phyloP scores from a whole-genome alignment of 2,113 vertebrate genomes.

The Anas platyrhynchos region DNA sequence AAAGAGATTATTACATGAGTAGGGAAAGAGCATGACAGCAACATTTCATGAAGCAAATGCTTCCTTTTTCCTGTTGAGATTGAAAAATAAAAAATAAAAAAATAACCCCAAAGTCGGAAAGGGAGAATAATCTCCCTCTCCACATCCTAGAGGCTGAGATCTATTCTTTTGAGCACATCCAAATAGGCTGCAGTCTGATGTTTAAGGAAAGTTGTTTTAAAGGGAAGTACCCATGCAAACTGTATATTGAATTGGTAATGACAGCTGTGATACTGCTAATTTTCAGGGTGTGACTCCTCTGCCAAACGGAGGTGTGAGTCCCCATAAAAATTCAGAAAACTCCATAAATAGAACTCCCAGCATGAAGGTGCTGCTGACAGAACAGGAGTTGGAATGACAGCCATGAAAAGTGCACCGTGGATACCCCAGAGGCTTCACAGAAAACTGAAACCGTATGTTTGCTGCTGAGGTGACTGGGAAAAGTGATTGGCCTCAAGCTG shows the following conservation, averaged over 20 bases:
- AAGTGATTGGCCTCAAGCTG: neutral
- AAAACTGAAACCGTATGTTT: constrained; percentile 2
- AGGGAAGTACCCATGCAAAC: neutral
- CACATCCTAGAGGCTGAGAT: neutral
- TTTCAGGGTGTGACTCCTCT: constrained; percentile 30
- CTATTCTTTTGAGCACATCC: neutral
- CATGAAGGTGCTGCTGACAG: neutral
- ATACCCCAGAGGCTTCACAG: neutral
- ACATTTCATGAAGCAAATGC: neutral
- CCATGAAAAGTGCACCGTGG: neutral
- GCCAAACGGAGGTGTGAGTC: constrained; percentile 22
- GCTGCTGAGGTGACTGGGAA: neutral
- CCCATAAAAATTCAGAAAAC: constrained; percentile 12
- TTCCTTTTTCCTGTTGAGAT: neutral
- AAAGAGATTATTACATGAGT: neutral
- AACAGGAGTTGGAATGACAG: constrained; percentile 1
- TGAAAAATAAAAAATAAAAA: neutral
- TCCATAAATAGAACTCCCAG: constrained; percentile 28
- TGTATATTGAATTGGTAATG: neutral
- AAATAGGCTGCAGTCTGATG: neutral
- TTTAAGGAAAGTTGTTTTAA: neutral
- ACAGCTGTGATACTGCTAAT: constrained; percentile 29
- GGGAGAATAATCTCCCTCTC: neutral
- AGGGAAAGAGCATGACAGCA: neutral
- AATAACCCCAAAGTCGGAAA: neutral